phyloP scores from a whole-genome alignment of 2,888 invertebrate genomes.

The Salticus scenicus region DNA sequence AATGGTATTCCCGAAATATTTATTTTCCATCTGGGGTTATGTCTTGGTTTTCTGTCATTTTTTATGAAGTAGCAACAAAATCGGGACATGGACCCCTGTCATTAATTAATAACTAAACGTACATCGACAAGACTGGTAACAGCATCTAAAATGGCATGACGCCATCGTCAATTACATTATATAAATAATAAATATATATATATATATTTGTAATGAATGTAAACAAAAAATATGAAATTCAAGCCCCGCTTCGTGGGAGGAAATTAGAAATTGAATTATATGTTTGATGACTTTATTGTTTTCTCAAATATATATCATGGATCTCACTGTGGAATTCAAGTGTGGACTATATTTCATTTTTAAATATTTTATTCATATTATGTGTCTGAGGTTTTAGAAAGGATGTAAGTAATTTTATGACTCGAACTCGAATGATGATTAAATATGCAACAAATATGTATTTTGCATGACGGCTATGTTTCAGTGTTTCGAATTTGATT shows the following conservation, averaged over 20 bases:
- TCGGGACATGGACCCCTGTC: constrained; percentile 38
- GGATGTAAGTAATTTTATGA: neutral
- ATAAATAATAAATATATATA: constrained; percentile 34
- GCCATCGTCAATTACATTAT: constrained; percentile 31
- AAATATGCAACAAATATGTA: no score
- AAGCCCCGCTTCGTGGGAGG: constrained; percentile 35
- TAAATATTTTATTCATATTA: neutral
- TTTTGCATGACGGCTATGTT: no score
- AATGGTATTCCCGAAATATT: constrained; percentile 19
- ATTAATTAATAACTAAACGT: constrained; percentile 32
- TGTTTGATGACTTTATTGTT: neutral
- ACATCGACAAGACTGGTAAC: constrained; percentile 59
- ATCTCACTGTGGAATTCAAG: neutral
- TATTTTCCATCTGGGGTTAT: constrained; percentile 39
- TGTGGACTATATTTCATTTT: neutral
- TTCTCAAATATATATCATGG: neutral
- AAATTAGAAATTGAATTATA: neutral
- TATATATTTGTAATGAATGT: constrained; percentile 59
- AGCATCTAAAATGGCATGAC: constrained; percentile 42
- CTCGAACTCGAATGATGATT: neutral
- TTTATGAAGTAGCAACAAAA: neutral
- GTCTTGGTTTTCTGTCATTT: constrained; percentile 46
- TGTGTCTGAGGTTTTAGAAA: neutral
- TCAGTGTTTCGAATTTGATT: no score
- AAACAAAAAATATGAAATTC: constrained; percentile 32